Evolutionary conservation across 2,797 vertebrate genomes (phyloP).

Genomic region (Rhinella marina): DNA sequence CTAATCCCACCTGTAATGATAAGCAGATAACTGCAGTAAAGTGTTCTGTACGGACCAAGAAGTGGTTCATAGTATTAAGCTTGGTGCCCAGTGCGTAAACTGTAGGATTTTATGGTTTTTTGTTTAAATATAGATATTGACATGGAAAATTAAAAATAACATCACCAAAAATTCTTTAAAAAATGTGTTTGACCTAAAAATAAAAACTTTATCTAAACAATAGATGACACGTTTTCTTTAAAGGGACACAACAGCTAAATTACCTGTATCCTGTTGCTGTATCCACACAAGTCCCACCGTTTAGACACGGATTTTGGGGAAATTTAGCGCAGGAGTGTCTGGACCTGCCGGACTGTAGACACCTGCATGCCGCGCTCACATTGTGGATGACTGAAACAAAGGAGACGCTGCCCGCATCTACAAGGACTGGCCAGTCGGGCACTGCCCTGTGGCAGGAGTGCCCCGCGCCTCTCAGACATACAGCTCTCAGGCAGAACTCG

Average conservation of each 20-base stretch:
- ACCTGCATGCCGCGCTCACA: slow-evolving; percentile 73
- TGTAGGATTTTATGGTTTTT: too few species aligned
- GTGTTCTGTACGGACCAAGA: too few species aligned
- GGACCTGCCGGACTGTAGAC: slow-evolving; percentile 73
- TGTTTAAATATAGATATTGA: too few species aligned
- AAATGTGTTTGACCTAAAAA: too few species aligned
- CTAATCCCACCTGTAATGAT: too few species aligned
- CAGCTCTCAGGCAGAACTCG: slow-evolving; percentile 79
- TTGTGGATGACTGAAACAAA: slow-evolving; percentile 80
- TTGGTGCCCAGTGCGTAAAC: too few species aligned
- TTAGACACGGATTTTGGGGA: slow-evolving; percentile 83
- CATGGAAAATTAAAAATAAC: too few species aligned
- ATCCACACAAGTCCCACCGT: slow-evolving; percentile 83
- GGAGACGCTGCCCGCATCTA: slow-evolving; percentile 78
- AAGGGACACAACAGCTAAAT: slow-evolving; percentile 55
- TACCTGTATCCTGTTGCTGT: slow-evolving; percentile 86
- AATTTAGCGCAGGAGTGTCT: slow-evolving; percentile 82
- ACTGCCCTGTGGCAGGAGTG: slow-evolving; percentile 73
- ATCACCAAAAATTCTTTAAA: too few species aligned
- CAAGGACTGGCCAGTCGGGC: slow-evolving; percentile 76
- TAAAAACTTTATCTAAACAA: too few species aligned
- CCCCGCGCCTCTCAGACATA: slow-evolving; percentile 73
- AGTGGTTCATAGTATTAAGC: too few species aligned
- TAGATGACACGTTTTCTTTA: too few species aligned
- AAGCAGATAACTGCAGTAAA: too few species aligned